phyloP scores from a whole-genome alignment of 2,888 invertebrate species.

The Caenorhabditis angaria region DNA sequence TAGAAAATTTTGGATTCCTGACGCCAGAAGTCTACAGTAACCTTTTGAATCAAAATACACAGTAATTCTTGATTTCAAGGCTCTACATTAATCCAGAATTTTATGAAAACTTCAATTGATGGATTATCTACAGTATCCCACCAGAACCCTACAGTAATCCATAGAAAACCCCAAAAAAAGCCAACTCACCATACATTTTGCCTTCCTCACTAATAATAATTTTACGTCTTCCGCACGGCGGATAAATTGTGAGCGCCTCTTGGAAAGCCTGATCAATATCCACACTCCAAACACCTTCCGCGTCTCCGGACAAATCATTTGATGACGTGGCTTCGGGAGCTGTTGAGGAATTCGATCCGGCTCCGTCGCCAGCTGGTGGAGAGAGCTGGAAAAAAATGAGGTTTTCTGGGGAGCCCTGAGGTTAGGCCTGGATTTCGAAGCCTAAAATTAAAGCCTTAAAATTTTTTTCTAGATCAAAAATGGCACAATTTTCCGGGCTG shows the following conservation, averaged over 20 bases:
- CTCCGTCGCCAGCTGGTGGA: conserved; percentile 51
- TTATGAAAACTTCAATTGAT: too few species aligned
- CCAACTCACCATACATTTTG: conserved; percentile 94
- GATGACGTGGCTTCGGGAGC: conserved; percentile 48
- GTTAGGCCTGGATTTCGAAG: too few species aligned
- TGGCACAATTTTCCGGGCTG: too few species aligned
- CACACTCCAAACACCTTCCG: conserved; percentile 99
- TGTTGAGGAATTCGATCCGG: conserved; percentile 38
- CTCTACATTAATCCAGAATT: too few species aligned
- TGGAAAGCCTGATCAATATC: conserved; percentile 98
- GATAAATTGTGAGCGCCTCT: conserved; percentile 98
- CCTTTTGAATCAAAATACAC: too few species aligned
- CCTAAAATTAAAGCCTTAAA: too few species aligned
- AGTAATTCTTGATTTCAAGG: too few species aligned
- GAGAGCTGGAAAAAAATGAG: conserved; percentile 39
- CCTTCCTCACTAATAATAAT: conserved; percentile 99
- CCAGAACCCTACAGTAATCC: too few species aligned
- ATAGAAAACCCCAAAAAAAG: not conserved
- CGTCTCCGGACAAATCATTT: conserved; percentile 78
- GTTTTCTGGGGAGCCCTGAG: not conserved
- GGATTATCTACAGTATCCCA: too few species aligned
- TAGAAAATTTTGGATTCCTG: too few species aligned
- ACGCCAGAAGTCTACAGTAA: too few species aligned
- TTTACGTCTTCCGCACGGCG: conserved; percentile 98
- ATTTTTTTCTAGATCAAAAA: too few species aligned